Evolutionary conservation across 2,888 invertebrate species (phyloP).

Genomic region (Netelia melanura): DNA sequence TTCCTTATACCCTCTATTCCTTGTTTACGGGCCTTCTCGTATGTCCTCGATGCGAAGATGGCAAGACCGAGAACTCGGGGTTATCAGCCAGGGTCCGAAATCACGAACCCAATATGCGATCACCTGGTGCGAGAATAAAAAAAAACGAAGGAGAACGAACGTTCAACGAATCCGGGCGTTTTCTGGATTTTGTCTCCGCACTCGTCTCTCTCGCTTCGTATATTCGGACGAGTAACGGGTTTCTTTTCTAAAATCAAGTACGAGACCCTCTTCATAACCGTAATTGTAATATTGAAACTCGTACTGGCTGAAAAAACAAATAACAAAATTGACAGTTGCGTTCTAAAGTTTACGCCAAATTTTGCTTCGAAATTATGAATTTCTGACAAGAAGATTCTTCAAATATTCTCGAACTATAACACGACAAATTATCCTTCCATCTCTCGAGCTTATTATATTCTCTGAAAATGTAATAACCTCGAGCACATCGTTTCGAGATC

Average conservation of each 20-base stretch:
- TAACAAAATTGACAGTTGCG: too few species aligned
- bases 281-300: background rate
- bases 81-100: constrained; percentile 44
- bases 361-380: too few species aligned
- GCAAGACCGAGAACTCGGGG: constrained; percentile 32
- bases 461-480: too few species aligned
- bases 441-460: too few species aligned
- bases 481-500: too few species aligned
- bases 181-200: background rate
- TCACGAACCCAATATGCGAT: constrained; percentile 12
- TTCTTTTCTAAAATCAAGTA: constrained; percentile 24
- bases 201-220: background rate
- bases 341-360: too few species aligned
- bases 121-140: constrained; percentile 34
- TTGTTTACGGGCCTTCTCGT: background rate
- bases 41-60: constrained; percentile 53
- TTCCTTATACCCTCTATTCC: constrained; percentile 18
- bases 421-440: too few species aligned
- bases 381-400: too few species aligned
- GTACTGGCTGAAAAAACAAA: too few species aligned
- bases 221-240: constrained; percentile 2
- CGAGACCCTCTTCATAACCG: background rate
- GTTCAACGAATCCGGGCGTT: background rate
- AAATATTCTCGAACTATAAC: too few species aligned
- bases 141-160: constrained; percentile 2